Percentiles rank a stretch among this genome's conserved stretches.
phyloP scores from a whole-genome alignment of 2,888 invertebrate species.

The Helleia helle region DNA sequence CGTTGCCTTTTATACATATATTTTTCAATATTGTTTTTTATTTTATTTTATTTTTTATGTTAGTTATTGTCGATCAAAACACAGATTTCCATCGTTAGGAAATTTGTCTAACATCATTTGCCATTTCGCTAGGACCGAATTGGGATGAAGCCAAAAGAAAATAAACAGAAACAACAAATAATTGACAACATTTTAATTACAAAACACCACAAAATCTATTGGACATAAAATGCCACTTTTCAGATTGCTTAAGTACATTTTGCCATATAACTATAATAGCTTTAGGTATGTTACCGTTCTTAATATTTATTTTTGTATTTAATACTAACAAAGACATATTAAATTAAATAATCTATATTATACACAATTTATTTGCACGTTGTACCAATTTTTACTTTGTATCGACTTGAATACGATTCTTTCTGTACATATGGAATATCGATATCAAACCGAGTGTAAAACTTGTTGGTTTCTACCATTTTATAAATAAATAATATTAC shows the following conservation, averaged over 20 bases:
- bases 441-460: constrained; percentile 1
- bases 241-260: constrained; percentile 66
- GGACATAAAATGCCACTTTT: constrained; percentile 59
- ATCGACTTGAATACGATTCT: constrained; percentile 1
- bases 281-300: constrained; percentile 38
- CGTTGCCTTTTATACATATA: too few relatives aligned
- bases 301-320: constrained; percentile 52
- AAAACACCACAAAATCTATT: constrained; percentile 73
- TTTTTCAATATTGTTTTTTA: too few relatives aligned
- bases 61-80: too few relatives aligned
- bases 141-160: constrained; percentile 10
- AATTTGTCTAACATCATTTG: too few relatives aligned
- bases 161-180: constrained; percentile 40
- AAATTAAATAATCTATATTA: constrained; percentile 47
- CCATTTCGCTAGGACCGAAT: too few relatives aligned
- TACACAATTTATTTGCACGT: constrained; percentile 51
- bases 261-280: constrained; percentile 52
- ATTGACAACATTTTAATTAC: constrained; percentile 75
- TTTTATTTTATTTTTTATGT: too few relatives aligned
- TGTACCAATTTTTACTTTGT: constrained; percentile 15
- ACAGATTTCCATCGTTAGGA: too few relatives aligned
- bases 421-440: constrained; percentile 7
- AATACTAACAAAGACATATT: constrained; percentile 65
- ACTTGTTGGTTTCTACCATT: too few relatives aligned
- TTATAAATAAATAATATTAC: too few relatives aligned